A percentile compares a stretch with the other conserved stretches of the same genome.
These are phyloP conservation scores for Apostichopus japonicus DNA, from an alignment of 35 echinoderm and acorn worm species.

Conservation along the genomic window DNA sequence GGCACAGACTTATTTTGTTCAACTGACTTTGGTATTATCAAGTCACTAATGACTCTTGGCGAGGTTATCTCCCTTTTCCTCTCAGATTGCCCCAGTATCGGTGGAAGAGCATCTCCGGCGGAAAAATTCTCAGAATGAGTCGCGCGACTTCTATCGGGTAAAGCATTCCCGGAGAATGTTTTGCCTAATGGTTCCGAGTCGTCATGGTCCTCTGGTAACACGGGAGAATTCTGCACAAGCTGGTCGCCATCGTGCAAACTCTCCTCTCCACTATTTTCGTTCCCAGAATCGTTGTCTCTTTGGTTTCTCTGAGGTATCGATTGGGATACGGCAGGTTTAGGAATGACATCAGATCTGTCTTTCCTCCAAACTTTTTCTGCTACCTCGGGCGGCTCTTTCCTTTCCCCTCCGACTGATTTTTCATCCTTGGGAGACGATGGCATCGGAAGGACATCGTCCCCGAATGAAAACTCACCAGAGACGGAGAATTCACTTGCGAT, in stretches of 20 bases:
- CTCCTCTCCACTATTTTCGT: not conserved
- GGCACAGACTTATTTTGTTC: too few relatives aligned
- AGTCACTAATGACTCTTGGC: not conserved
- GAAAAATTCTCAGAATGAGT: not conserved
- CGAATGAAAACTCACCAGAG: slow-evolving; percentile 30
- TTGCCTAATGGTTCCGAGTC: too few relatives aligned
- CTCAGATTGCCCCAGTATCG: not conserved
- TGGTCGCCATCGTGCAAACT: not conserved
- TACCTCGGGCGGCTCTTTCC: not conserved
- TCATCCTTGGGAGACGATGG: not conserved
- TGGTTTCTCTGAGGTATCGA: not conserved
- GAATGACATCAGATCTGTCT: not conserved
- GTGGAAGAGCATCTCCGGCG: not conserved
- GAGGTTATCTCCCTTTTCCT: not conserved
- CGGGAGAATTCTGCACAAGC: not conserved
- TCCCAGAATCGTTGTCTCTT: not conserved
- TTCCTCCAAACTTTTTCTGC: not conserved
- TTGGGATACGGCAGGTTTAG: not conserved
- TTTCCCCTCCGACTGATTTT: not conserved
- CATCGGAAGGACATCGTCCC: slow-evolving; percentile 19
- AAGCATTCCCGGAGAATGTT: not conserved
- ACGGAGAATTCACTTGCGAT: not conserved
- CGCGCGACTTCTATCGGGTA: not conserved
- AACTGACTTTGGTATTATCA: not conserved
- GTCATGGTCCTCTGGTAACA: not conserved